Evolutionary conservation across 2,888 invertebrate genomes (phyloP).

Genomic region (Drosophila eohydei): DNA sequence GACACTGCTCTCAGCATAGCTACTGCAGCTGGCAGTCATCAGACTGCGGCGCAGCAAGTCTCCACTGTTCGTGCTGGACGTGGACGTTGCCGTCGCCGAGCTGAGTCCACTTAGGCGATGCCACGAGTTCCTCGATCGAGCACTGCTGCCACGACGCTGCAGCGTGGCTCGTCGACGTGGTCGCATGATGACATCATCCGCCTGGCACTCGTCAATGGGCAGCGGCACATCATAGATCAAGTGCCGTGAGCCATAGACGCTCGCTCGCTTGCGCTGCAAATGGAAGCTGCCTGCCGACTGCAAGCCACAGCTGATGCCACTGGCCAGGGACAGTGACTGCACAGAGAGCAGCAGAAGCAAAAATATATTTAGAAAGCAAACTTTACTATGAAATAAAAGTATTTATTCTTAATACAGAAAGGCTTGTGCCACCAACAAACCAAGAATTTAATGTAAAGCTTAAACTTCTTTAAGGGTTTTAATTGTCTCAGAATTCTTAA

Average conservation of each 20-base stretch:
- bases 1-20: slow-evolving; percentile 69
- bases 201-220: slow-evolving; percentile 87
- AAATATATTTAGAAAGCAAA: not conserved
- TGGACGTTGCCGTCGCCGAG: slow-evolving; percentile 72
- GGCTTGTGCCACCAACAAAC: no score
- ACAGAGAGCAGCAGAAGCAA: not conserved
- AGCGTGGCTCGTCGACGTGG: slow-evolving; percentile 67
- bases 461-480: no score
- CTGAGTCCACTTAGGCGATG: slow-evolving; percentile 77
- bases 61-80: slow-evolving; percentile 66
- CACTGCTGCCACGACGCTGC: slow-evolving; percentile 57
- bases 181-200: slow-evolving; percentile 85
- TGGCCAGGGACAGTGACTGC: slow-evolving; percentile 41
- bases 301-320: slow-evolving; percentile 44
- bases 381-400: no score
- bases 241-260: slow-evolving; percentile 86
- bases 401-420: no score
- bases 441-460: no score
- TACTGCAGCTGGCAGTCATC: slow-evolving; percentile 76
- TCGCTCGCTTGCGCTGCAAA: slow-evolving; percentile 85
- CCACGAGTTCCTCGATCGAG: slow-evolving; percentile 63
- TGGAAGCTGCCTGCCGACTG: slow-evolving; percentile 69
- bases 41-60: slow-evolving; percentile 75
- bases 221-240: slow-evolving; percentile 88
- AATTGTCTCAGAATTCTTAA: no score